Evolutionary conservation across 1,140 invertebrate genomes (phyloP).

Genomic region (Drosophila ohnishii): DNA sequence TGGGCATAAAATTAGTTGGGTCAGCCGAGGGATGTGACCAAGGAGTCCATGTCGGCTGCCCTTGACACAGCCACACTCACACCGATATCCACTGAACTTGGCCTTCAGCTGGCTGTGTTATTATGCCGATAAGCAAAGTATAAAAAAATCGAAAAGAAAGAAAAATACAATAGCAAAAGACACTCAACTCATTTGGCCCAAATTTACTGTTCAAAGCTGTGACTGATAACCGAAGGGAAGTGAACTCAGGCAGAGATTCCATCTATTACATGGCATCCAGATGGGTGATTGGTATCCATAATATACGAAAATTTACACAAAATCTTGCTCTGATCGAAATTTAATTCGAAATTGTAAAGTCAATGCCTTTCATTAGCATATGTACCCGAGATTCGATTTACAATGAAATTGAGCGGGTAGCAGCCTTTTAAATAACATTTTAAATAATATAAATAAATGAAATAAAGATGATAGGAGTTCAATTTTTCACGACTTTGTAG

Average conservation of each 20-base stretch:
- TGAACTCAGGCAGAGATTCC: conserved; percentile 26
- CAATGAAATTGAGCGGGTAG: not conserved
- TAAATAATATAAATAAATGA: not conserved
- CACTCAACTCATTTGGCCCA: conserved; percentile 59
- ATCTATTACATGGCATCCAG: conserved; percentile 55
- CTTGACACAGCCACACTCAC: conserved; percentile 54
- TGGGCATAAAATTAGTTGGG: conserved; percentile 80
- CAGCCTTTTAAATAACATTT: not conserved
- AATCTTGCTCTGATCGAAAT: conserved; percentile 22
- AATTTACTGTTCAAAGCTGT: conserved; percentile 62
- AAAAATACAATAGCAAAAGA: conserved; percentile 27
- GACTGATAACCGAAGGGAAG: conserved; percentile 53
- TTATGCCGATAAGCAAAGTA: conserved; percentile 66
- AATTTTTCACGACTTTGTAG: not conserved
- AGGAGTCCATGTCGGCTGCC: conserved; percentile 50
- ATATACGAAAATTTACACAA: conserved; percentile 60
- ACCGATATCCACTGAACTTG: conserved; percentile 56
- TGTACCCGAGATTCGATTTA: not conserved
- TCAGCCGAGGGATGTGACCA: conserved; percentile 74
- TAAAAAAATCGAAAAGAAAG: conserved; percentile 28
- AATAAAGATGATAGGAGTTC: not conserved
- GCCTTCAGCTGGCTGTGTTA: conserved; percentile 59
- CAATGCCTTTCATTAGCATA: not conserved
- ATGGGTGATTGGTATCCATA: conserved; percentile 42
- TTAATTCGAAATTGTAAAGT: not conserved